Base-by-base conservation (phyloP, 2,113 vertebrate species). In the Labeo catla region DNA sequence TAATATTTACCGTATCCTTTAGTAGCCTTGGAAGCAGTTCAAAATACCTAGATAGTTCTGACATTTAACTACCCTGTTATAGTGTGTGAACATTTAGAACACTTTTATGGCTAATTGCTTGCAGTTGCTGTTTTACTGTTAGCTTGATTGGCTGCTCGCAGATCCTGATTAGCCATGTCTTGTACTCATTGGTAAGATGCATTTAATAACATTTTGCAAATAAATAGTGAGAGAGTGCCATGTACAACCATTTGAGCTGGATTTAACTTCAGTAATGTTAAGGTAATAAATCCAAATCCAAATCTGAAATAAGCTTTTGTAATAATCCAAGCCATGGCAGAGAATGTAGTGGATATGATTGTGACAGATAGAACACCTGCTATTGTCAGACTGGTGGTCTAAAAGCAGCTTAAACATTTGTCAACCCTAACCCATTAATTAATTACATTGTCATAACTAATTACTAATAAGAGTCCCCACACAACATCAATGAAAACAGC, bases 51-150 rank as follows among this genome's bases (percentile, higher is more conserved):
- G 74, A 86, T 86, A 83, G 66, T 73, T 83, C 63, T 63, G 84
- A 49, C 84, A 73, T 88, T 78, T 83, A 83, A 88, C 63, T 73
- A 57, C 61, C 23, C 83, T n/a, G 19, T 86, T 86, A 23, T 61
- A 21, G 52, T 77, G 47, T 78, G 79, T 43, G 76, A 81, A 81
- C 66, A 23, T 84, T 87, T 57, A n/a, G 59, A 87, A 11, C 9
- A 13, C 81, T 86, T 83, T 73, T 45, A 83, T 73, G 63, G 52
- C 73, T 88, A 86, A 88, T 88, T 86, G 84, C 81, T 88, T 86
- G 74, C 87, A 86, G 74, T 86, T 86, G 74, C 36, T 1, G 39
- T 83, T 79, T 76, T 43, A 85, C 21, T 45, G 76, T 52, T 86
- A 52, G 65, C 83, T 72, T 83, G 21, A 57, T 76, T 83, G 57